Base-by-base conservation (phyloP, 1,140 invertebrate genomes). In the Leptinotarsa undecemlineata region DNA sequence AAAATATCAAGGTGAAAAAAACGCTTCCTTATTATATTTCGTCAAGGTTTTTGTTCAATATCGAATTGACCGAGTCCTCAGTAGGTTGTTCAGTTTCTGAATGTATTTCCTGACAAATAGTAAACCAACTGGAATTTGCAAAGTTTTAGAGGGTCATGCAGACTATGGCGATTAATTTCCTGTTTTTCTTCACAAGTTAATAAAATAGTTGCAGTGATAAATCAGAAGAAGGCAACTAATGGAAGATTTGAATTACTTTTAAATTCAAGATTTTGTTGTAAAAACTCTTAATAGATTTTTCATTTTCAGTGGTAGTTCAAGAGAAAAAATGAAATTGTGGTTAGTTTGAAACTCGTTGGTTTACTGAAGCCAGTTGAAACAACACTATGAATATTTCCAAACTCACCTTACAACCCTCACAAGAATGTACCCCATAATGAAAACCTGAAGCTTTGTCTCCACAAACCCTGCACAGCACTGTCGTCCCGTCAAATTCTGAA, bases 381-480 rank as follows among this genome's bases (percentile, higher is more conserved):
- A 33, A 33, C 33, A 42, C 11, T 11, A 11, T 42, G 3, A 42
- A 42, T 42, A 42, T 42, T 42, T 42, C 33, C 8, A 42, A 15
- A 23, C 92, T 92, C 90, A 99, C 98, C 94, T 99, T 99, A 92
- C 98, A 99, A 80, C 98, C 98, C 89, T 99, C 98, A 87, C 98
- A 99, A 78, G 97, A 98, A 88, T 99, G 97, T 76, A 99, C 98
- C 67, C 98, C 98, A 89, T 99, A 99, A 85, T 99, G 98, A 87
- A 99, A 99, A 73, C 98, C 98, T 82, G 96, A 98, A 66, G 98
- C 98, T 87, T 98, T 98, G 87, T 99, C 98, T 48, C 97, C 98
- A 86, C 98, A 99, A 1, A 99, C 98, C 69, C 97, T 92, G 86
- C 98, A 99, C 64, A 99, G 87, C 68, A 98, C 96, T 26, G 96